phyloP scores from a whole-genome alignment of 2,113 vertebrate genomes.

The Hypocryptadius cinnamomeus region DNA sequence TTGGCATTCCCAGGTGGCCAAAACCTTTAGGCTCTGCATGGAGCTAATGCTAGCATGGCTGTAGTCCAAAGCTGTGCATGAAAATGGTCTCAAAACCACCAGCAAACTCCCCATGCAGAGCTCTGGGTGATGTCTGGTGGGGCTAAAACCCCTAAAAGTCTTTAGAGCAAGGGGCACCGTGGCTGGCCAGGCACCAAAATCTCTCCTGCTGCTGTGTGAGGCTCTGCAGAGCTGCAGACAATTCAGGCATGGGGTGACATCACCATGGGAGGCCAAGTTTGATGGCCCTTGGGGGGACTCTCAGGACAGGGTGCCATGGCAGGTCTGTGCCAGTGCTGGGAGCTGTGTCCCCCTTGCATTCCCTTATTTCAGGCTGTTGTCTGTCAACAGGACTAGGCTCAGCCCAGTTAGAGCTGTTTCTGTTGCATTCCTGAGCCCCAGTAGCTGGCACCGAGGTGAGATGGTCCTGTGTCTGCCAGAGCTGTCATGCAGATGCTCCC shows the following conservation, averaged over 20 bases:
- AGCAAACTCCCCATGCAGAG: neutral
- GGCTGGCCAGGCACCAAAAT: neutral
- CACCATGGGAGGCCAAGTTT: neutral
- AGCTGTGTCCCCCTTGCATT: accelerated
- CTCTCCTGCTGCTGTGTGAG: neutral
- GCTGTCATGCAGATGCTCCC: neutral
- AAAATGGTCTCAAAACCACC: neutral
- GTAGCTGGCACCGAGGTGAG: no score
- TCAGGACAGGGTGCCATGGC: neutral
- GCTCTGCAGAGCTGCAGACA: neutral
- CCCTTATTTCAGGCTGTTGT: neutral
- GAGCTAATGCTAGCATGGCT: neutral
- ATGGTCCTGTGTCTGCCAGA: neutral
- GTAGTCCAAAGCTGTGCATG: neutral
- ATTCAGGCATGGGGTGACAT: accelerated
- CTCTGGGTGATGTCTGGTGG: accelerated
- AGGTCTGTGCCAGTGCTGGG: neutral
- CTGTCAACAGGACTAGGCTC: neutral
- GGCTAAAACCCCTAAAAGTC: neutral
- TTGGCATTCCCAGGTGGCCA: neutral
- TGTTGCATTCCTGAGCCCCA: neutral
- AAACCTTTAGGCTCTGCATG: neutral
- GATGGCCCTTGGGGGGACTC: neutral
- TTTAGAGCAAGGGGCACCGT: neutral
- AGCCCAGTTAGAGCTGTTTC: neutral